These are phyloP conservation scores for Chaitophorus viminalis DNA, from an alignment of 2,888 invertebrate species.

Conservation along the genomic window DNA sequence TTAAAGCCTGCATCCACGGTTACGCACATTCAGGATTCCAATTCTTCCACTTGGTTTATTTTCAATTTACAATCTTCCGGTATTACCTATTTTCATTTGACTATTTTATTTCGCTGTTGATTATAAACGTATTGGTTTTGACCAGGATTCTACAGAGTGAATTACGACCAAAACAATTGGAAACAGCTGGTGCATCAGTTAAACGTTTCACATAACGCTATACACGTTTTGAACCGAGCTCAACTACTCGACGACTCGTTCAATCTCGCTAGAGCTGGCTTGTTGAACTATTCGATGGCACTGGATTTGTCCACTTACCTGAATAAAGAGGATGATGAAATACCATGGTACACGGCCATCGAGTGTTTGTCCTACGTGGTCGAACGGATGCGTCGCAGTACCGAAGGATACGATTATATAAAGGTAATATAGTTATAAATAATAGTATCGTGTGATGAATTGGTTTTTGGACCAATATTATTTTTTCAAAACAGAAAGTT, in stretches of 20 bases:
- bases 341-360: slow-evolving; percentile 69
- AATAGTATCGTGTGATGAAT: no score
- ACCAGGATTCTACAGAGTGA: slow-evolving; percentile 75
- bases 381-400: slow-evolving; percentile 51
- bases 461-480: no score
- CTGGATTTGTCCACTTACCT: slow-evolving; percentile 79
- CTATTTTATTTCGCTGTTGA: background rate
- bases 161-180: slow-evolving; percentile 79
- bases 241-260: slow-evolving; percentile 85
- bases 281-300: slow-evolving; percentile 73
- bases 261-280: slow-evolving; percentile 76
- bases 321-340: slow-evolving; percentile 74
- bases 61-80: slow-evolving; percentile 74
- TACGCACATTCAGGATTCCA: slow-evolving; percentile 66
- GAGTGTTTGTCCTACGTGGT: slow-evolving; percentile 48
- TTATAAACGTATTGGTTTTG: background rate
- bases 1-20: slow-evolving; percentile 64
- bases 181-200: slow-evolving; percentile 75
- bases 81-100: slow-evolving; percentile 65
- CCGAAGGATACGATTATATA: slow-evolving; percentile 39
- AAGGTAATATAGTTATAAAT: slow-evolving; percentile 1
- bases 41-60: slow-evolving; percentile 70
- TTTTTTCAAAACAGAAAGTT: no score
- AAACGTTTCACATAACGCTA: slow-evolving; percentile 70
- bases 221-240: slow-evolving; percentile 74